A percentile compares a stretch with the other conserved stretches of the same genome.
phyloP scores from a whole-genome alignment of 2,888 invertebrate species.

The Torymus aiolomorphi region DNA sequence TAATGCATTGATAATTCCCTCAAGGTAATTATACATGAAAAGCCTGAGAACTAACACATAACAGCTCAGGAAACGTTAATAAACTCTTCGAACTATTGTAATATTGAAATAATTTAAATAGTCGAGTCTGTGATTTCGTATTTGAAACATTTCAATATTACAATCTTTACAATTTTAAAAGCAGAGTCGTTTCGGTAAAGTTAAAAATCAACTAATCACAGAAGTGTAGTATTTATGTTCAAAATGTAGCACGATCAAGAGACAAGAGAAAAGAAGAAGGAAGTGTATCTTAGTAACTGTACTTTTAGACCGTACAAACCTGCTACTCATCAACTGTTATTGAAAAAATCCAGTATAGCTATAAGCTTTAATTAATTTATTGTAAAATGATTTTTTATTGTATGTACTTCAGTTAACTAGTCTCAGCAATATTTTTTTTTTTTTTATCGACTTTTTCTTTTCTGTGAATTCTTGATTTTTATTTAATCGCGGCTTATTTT shows the following conservation, averaged over 20 bases:
- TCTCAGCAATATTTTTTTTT: constrained; percentile 21
- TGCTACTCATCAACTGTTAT: constrained; percentile 47
- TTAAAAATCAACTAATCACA: constrained; percentile 31
- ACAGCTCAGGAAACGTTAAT: no score
- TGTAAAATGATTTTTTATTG: constrained; percentile 35
- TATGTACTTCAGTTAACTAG: constrained; percentile 42
- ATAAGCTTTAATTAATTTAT: constrained; percentile 29
- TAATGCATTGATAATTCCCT: no score
- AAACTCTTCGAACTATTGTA: background rate
- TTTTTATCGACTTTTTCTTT: constrained; percentile 28
- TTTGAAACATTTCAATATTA: constrained; percentile 9
- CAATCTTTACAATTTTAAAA: constrained; percentile 18
- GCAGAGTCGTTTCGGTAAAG: constrained; percentile 5
- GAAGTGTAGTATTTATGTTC: constrained; percentile 45
- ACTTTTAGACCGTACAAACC: constrained; percentile 44
- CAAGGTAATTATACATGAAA: no score
- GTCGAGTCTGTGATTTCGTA: background rate
- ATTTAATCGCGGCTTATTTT: constrained; percentile 15
- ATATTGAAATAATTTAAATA: constrained; percentile 3
- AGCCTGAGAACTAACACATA: no score
- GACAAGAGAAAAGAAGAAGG: constrained; percentile 19
- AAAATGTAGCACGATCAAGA: constrained; percentile 53
- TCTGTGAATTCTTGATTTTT: constrained; percentile 24
- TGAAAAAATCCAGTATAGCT: constrained; percentile 26
- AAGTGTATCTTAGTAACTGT: constrained; percentile 49